Base-by-base conservation (phyloP, 2,113 vertebrate species). In the Scalopus aquaticus region DNA sequence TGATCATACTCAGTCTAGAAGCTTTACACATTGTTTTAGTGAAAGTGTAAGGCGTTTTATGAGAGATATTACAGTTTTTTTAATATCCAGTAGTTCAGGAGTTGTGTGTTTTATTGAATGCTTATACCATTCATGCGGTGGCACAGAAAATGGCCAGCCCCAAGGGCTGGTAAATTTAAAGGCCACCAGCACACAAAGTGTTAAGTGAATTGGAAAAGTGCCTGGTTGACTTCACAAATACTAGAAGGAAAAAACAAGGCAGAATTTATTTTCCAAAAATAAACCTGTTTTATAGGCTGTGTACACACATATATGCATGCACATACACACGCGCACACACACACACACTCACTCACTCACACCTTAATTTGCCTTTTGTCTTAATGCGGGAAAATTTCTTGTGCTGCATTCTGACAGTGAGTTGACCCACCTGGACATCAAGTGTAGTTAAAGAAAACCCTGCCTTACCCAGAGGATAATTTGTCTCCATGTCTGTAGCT, bases 181-280 rank as follows among this genome's bases (percentile, higher is more conserved):
- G n/a, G n/a, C n/a, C n/a, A n/a, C n/a, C n/a, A n/a, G n/a, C n/a
- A n/a, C n/a, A n/a, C n/a, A n/a, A n/a, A n/a, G n/a, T n/a, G n/a
- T n/a, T n/a, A 96, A 82, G 67, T 84, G 91, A 93, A 62, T 90
- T 93, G 91, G 86, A 88, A 96, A 95, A 96, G 32, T 89, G 60
- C 82, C 76, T 94, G 79, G 32, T 15, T 94, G 89, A 88, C 79
- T 96, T 96, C 65, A 93, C 95, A 96, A 93, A 96, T 74, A 51
- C 79, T 54, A 90, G 76, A 76, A 95, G 28, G 35, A 35, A 88
- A 80, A 74, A 60, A 87, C 1, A 62, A 30, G 9, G 46, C 0
- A 92, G 37, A 26, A 77, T 95, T 89, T 91, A 94, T 82, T 56
- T 84, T 79, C 42, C 42, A 74, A 39, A 16, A 51, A 56, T 39